Base-by-base conservation (phyloP, 2,113 vertebrate genomes). In the Chinchilla lanigera region DNA sequence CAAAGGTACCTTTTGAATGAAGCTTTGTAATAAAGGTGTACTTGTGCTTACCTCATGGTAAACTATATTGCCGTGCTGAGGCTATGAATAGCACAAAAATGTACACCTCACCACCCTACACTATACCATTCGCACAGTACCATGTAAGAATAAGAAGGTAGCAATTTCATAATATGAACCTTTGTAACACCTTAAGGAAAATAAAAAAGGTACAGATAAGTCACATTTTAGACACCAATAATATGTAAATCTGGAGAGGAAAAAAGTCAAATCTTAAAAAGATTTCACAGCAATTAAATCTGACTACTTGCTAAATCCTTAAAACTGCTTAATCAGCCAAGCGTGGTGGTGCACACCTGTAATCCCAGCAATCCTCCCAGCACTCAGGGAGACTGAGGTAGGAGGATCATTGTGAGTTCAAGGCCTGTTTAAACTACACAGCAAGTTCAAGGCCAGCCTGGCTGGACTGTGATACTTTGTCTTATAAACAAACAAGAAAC, bases 191-290 rank as follows among this genome's bases (percentile, higher is more conserved):
- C 60, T 95, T 89, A 54, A 86, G 83, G 26, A 50, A 73, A 65
- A 89, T 22, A 61, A 75, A 93, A 35, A n/a, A 73, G 5, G 38
- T 58, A 86, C 19, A 87, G 7, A n/a, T 41, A 73, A 19, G 85
- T 52, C 56, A 88, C 54, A 88, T 86, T 91, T 82, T 12, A 96
- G 60, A 87, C 26, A 88, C 71, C 71, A 80, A 54, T 82, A 95
- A 71, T 69, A 86, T 73, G 35, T 92, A 94, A 73, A 90, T 35
- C 24, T 19, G 14, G 24, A 67, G 20, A 77, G 7, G 8, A 78
- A 89, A 96, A 95, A 97, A 86, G 38, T 47, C 47, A 83, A 83
- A 84, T 75, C 61, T 77, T 92, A 60, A 71, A 73, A 65, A 69
- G 65, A 90, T n/a, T 75, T 17, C 81, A 80, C 13, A 35, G 44